Percentiles rank a stretch among this genome's conserved stretches.
Evolutionary conservation across 1,140 invertebrate species (phyloP).

Genomic region (Bombus sibiricus): DNA sequence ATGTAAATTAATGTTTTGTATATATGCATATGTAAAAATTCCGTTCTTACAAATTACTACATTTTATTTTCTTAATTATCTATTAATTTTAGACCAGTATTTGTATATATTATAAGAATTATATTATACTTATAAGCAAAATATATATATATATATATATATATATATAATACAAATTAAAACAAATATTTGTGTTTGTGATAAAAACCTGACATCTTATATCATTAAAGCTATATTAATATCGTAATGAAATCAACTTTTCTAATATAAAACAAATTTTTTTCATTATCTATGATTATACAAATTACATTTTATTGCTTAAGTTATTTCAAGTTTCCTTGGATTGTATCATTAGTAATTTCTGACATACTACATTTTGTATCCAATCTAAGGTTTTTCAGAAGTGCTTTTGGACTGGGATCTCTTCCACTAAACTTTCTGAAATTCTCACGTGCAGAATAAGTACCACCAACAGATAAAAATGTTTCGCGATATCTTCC

Average conservation of each 20-base stretch:
- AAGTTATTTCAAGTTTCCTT: conserved; percentile 25
- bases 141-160: too few species aligned
- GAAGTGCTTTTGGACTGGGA: conserved; percentile 92
- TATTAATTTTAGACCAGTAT: conserved; percentile 14
- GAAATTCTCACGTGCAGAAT: conserved; percentile 92
- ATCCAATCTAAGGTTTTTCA: conserved; percentile 86
- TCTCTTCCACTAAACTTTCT: conserved; percentile 95
- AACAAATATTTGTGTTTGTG: background rate
- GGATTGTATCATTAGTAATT: background rate
- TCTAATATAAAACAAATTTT: background rate
- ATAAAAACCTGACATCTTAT: background rate
- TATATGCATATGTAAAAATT: conserved; percentile 19
- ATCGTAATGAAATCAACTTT: conserved; percentile 2
- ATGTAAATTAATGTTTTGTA: conserved; percentile 8
- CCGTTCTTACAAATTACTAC: background rate
- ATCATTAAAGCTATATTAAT: background rate
- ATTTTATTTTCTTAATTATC: background rate
- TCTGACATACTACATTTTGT: conserved; percentile 15
- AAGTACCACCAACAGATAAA: conserved; percentile 91
- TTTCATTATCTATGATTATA: conserved; percentile 7
- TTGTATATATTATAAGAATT: conserved; percentile 41
- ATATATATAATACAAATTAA: conserved; percentile 5
- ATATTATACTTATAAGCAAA: too few species aligned
- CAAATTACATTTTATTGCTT: conserved; percentile 19
- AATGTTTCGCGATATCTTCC: conserved; percentile 93